Base-by-base conservation (phyloP, 2,888 invertebrate species). In the Cerastoderma edule region DNA sequence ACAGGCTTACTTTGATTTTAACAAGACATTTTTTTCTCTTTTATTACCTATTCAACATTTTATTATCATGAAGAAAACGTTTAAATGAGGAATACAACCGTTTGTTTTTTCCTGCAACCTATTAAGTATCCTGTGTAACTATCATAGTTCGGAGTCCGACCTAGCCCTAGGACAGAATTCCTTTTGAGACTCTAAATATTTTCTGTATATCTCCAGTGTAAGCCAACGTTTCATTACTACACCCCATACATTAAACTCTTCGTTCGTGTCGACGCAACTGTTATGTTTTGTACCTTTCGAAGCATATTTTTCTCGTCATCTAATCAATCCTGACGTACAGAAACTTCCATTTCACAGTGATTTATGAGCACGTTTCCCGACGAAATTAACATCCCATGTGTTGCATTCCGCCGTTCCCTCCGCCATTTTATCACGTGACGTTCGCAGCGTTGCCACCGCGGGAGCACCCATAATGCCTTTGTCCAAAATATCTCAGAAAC, bases 381-480 rank as follows among this genome's bases (percentile, higher is more conserved):
- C 60, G 28, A 71, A 71, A 78, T 78, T 78, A 78, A 68, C 74
- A 68, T 72, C 74, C 74, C 71, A 64, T 72, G 78, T 65, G 71
- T 71, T 60, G 46, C 22, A 72, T 67, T 72, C 72, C 73, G 72
- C 65, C 69, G 48, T 75, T 35, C 66, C 35, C 39, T 54, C 54
- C 39, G 60, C 39, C 53, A 65, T 60, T 64, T 71, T 68, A 64
- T 78, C 74, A 78, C 72, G 68, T 78, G 72, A 78, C 71, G 74
- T 65, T 56, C 78, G 10, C 74, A 74, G 74, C 74, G 64, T 53
- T 57, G 13, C 67, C 78, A 50, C 74, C 35, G 27, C 67, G 44
- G 65, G 28, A 72, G 46, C 60, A 75, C 78, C 65, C 78, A 78
- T 78, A 78, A 78, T 60, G 71, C 78, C 78, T 78, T 78, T 78